Base-by-base conservation (phyloP, 2,113 vertebrate genomes). In the Beaufortia kweichowensis region DNA sequence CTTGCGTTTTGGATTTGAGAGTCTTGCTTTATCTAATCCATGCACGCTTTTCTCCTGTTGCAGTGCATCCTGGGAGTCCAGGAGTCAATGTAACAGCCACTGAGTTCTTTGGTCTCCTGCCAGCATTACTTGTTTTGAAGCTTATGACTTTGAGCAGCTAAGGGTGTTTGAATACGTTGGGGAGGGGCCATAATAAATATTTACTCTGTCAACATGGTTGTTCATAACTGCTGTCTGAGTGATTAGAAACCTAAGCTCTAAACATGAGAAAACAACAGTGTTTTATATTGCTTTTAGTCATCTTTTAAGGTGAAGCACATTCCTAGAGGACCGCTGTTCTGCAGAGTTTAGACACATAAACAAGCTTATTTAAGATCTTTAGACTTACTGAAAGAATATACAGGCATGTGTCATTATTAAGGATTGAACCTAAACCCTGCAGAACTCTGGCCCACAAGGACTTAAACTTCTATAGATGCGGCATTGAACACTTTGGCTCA, bases 81-180 rank as follows among this genome's bases (percentile, higher is more conserved):
- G 66, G 21, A 55, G 31, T 19, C 81, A 26, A 79, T 83, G 84
- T 48, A 69, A 85, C 83, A 31, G 80, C 84, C 84, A 88, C 83
- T 85, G 82, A 89, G 82, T 77, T 70, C 74, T 65, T 85, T 88
- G 86, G 85, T 86, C 85, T 59, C 55, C 81, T 88, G 84, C 88
- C 88, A 90, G 82, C 80, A 62, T 39, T 86, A 84, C 84, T 83
- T 82, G 72, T 79, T 75, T 82, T 83, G 17, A n/a, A 83, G 85
- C 87, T 87, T 83, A 82, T 90, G 89, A 90, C 89, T 90, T 90
- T 87, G 80, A 89, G 79, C 75, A 39, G 81, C 82, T 87, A 74
- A 81, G 81, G 84, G 77, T 85, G 75, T 86, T 88, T 88, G 87
- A 86, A 83, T 82, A 85, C 78, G 82, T 83, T 81, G 79, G 41